Evolutionary conservation across 53 echinoderm and acorn worm genomes (phyloP).

Genomic region (Stichopus horrens): DNA sequence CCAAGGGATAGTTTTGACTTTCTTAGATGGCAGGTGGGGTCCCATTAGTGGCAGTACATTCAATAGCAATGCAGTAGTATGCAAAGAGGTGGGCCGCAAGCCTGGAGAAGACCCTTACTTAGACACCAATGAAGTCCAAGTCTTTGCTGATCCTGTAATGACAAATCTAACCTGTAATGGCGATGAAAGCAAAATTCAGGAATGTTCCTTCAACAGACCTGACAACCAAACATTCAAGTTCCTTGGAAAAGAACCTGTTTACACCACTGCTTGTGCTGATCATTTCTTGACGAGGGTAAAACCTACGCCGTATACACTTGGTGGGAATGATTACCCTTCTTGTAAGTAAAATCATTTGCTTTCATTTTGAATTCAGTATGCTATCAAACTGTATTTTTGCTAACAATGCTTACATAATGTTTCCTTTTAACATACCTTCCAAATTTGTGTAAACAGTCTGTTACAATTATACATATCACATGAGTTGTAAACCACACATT

Average conservation of each 20-base stretch:
- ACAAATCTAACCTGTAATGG: not conserved
- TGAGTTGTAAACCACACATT: no score
- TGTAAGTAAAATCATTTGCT: not conserved
- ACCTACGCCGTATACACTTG: not conserved
- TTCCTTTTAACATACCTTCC: no score
- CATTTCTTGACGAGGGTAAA: not conserved
- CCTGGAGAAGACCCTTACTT: not conserved
- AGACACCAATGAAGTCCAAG: not conserved
- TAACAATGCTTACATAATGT: no score
- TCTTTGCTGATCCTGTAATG: not conserved
- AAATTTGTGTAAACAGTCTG: no score
- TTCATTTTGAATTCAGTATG: not conserved
- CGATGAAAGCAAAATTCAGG: not conserved
- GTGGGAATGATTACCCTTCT: not conserved
- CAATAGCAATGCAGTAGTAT: not conserved
- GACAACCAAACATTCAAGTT: not conserved
- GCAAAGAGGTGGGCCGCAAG: not conserved
- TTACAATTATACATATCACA: no score
- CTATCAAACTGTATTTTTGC: not conserved
- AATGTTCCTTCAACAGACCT: not conserved
- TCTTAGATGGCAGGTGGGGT: not conserved
- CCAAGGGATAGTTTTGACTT: slow-evolving; percentile 10
- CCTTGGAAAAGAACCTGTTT: not conserved
- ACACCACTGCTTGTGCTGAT: not conserved
- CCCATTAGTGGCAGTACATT: not conserved